Evolutionary conservation across 2,797 vertebrate genomes (phyloP).

Genomic region (Etheostoma nigrum): DNA sequence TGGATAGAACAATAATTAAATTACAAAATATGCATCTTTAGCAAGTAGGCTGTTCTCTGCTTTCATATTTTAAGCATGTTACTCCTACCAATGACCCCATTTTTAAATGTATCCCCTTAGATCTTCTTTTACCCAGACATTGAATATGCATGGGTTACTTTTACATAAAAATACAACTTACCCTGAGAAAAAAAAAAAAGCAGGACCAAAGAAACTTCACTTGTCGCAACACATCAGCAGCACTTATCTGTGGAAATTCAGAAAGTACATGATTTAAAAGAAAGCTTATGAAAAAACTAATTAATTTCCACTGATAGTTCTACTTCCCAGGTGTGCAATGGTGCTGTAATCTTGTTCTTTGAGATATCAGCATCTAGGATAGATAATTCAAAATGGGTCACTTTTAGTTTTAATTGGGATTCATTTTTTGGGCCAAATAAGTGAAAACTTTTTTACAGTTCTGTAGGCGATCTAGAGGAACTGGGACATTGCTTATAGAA

Average conservation of each 20-base stretch:
- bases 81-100: not conserved
- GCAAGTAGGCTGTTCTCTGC: not conserved
- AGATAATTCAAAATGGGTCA: not conserved
- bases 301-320: slow-evolving; percentile 9
- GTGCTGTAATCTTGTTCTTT: not conserved
- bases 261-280: slow-evolving; percentile 15
- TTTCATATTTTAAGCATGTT: too few species aligned
- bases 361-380: not conserved
- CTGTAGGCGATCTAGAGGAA: not conserved
- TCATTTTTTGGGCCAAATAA: not conserved
- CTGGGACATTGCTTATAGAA: not conserved
- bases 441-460: not conserved
- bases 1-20: not conserved
- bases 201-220: not conserved
- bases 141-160: not conserved
- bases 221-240: not conserved
- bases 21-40: not conserved
- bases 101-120: not conserved
- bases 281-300: slow-evolving; percentile 20
- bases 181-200: not conserved
- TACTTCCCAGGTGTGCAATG: not conserved
- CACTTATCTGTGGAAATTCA: slow-evolving; percentile 20
- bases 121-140: not conserved
- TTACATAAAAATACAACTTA: slow-evolving; percentile 3
- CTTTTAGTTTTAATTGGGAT: not conserved